phyloP scores from a whole-genome alignment of 2,113 vertebrate species.

The Eleginops maclovinus region DNA sequence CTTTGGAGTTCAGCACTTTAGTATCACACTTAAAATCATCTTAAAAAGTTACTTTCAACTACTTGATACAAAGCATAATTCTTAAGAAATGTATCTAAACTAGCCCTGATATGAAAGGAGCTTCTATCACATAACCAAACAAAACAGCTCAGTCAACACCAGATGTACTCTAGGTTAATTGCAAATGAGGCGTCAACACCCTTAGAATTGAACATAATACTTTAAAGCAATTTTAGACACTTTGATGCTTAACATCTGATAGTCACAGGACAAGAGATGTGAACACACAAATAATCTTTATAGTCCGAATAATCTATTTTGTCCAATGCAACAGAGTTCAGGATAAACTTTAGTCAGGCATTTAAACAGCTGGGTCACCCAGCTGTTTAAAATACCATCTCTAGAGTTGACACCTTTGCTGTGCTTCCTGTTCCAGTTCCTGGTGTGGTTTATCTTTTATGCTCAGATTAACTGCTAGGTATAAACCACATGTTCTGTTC shows the following conservation, averaged over 20 bases:
- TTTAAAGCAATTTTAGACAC: no score
- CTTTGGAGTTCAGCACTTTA: neutral
- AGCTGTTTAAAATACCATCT: neutral
- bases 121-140: neutral
- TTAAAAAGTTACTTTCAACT: neutral
- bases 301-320: neutral
- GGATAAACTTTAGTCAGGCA: neutral
- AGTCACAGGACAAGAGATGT: neutral
- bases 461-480: slow-evolving; percentile 8
- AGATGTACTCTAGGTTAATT: neutral
- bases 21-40: neutral
- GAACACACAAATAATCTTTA: neutral
- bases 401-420: neutral
- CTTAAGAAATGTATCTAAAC: neutral
- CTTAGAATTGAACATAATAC: neutral
- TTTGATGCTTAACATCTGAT: neutral
- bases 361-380: neutral
- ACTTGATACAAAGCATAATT: neutral
- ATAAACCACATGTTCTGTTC: neutral
- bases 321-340: neutral
- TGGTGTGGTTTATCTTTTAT: slow-evolving; percentile 15
- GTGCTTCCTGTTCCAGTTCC: slow-evolving; percentile 22
- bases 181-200: neutral
- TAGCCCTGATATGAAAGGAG: neutral
- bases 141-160: neutral